Percentiles rank a stretch among this genome's conserved stretches.
phyloP scores from a whole-genome alignment of 2,888 invertebrate genomes.

The Salticus scenicus region DNA sequence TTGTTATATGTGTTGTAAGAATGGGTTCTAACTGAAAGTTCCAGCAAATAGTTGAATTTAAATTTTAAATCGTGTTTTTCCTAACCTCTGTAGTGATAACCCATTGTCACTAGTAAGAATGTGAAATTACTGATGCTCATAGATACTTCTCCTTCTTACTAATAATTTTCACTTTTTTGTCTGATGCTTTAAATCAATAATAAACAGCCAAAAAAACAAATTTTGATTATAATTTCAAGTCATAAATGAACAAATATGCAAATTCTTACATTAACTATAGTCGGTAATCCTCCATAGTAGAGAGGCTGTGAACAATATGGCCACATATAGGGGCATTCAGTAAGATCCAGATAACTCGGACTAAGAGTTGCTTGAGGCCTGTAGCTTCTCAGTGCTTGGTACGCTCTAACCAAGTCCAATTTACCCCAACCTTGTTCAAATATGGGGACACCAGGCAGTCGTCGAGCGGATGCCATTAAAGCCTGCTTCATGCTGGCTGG shows the following conservation, averaged over 20 bases:
- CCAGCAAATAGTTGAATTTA: too few relatives aligned
- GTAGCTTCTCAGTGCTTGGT: slow-evolving; percentile 82
- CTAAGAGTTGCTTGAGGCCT: slow-evolving; percentile 81
- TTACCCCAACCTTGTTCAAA: slow-evolving; percentile 98
- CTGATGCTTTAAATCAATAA: too few relatives aligned
- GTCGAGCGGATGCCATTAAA: slow-evolving; percentile 89
- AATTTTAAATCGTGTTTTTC: too few relatives aligned
- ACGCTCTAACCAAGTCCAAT: slow-evolving; percentile 91
- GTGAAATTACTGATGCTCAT: too few relatives aligned
- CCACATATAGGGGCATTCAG: slow-evolving; percentile 98
- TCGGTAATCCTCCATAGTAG: slow-evolving; percentile 89
- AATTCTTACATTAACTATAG: slow-evolving; percentile 88
- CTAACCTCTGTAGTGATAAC: too few relatives aligned
- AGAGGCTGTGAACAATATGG: slow-evolving; percentile 97
- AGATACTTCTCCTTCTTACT: too few relatives aligned
- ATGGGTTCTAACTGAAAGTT: too few relatives aligned
- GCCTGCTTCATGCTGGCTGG: slow-evolving; percentile 97
- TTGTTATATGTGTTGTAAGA: too few relatives aligned
- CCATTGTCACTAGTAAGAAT: too few relatives aligned
- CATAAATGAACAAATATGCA: slow-evolving; percentile 27
- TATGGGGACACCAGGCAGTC: slow-evolving; percentile 91
- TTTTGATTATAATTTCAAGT: too few relatives aligned
- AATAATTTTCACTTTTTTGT: too few relatives aligned
- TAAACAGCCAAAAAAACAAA: too few relatives aligned
- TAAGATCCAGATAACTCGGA: slow-evolving; percentile 90